Percentiles rank a stretch among this genome's conserved stretches.
Evolutionary conservation across 2,888 invertebrate genomes (phyloP).

Genomic region (Plebejus melissa): DNA sequence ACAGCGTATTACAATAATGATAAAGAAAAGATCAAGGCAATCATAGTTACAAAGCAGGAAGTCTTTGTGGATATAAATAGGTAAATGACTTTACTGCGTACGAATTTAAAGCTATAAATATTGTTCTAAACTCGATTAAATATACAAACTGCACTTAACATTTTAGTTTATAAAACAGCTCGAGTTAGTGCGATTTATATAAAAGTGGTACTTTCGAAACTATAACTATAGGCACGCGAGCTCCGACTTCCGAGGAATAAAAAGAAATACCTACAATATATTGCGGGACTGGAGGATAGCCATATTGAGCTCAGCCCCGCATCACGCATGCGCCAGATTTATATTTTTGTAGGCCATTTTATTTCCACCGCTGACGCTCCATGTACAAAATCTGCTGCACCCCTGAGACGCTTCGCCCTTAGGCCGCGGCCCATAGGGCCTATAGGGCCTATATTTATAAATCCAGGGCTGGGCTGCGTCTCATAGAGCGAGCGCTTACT

Average conservation of each 20-base stretch:
- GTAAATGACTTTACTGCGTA: constrained; percentile 7
- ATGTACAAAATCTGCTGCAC: too few species aligned
- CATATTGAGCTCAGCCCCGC: too few species aligned
- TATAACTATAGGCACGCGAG: neutral
- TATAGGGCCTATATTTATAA: too few species aligned
- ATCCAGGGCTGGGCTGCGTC: too few species aligned
- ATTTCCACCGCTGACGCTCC: too few species aligned
- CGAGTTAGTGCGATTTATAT: constrained; percentile 8
- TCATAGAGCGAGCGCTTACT: too few species aligned
- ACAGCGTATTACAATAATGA: constrained; percentile 34
- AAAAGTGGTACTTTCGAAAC: constrained; percentile 19
- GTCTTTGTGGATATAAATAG: constrained; percentile 23
- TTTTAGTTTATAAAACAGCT: constrained; percentile 4
- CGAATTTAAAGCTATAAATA: constrained; percentile 17
- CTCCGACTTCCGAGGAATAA: neutral
- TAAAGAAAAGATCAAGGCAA: constrained; percentile 74
- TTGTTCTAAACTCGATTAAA: constrained; percentile 4
- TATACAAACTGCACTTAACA: constrained; percentile 14
- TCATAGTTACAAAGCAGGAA: constrained; percentile 54
- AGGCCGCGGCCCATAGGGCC: too few species aligned
- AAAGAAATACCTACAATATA: too few species aligned
- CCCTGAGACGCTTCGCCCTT: too few species aligned
- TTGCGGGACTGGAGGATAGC: too few species aligned
- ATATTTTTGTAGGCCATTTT: too few species aligned
- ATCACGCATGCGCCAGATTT: too few species aligned